Base-by-base conservation (phyloP, 2,113 vertebrate species). In the Lepisosteus osseus region DNA sequence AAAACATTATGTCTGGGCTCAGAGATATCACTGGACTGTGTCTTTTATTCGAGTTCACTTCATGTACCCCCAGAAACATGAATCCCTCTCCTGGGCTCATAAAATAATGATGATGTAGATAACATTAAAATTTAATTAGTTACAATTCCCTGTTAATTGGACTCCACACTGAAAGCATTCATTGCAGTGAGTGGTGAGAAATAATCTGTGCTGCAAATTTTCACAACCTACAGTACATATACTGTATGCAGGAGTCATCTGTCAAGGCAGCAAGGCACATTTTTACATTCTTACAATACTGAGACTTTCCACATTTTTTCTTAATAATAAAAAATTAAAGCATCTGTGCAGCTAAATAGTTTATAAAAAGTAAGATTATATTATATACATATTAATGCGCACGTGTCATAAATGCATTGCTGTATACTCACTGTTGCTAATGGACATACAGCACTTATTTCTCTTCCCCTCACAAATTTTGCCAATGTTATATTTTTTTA, bases 101-200 rank as follows among this genome's bases (percentile, higher is more conserved):
- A 64, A 9, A 69, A 61, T 62, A 6, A 47, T 68, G 42, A 45
- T 54, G 67, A 41, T 68, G 47, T 55, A 29, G 41, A 40, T 15
- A 7, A n/a, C 47, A 47, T 67, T 67, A 45, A 67, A 43, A 67
- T 67, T 67, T 67, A 3, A 67, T 67, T 51, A 67, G 65, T n/a
- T 3, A n/a, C 65, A 47, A 43, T 67, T 45, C 68, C 43, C 40
- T 15, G 13, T 41, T 72, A 57, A 72, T 72, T 47, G 4, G 7
- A 47, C 42, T 29, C 71, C 56, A 54, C 2, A 51, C 47, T 15
- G 29, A 17, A 8, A 67, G 65, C 65, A 67, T 42, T 67, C 14
- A 2, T 14, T 15, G 15, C n/a, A 6, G 15, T 7, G 65, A 45
- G 43, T 40, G 65, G 14, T 14, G 45, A 54, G 44, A 6, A 51